Conservation (phyloP, 2,888 invertebrate genomes). For the Drosophila infuscata region DNA sequence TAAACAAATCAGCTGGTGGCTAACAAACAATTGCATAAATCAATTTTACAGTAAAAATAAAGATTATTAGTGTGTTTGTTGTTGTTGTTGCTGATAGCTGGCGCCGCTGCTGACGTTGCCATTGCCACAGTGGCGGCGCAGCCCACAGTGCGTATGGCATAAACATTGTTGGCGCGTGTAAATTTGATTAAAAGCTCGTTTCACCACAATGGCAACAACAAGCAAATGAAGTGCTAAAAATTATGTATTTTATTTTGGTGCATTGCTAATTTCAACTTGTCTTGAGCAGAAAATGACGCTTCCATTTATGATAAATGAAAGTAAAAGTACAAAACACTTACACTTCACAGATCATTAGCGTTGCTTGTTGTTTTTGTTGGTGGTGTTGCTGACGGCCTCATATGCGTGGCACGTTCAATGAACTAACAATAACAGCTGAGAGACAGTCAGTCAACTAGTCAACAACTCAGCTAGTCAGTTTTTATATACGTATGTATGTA, state of each 20-base stretch:
- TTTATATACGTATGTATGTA: not conserved
- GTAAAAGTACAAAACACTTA: conserved; percentile 75
- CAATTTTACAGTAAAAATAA: conserved; percentile 67
- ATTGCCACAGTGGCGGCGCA: conserved; percentile 24
- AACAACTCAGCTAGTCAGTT: conserved; percentile 29
- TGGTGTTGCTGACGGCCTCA: conserved; percentile 3
- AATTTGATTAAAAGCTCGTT: conserved; percentile 78
- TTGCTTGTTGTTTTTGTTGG: conserved; percentile 36
- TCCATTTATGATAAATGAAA: conserved; percentile 79
- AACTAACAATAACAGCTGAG: conserved; percentile 48
- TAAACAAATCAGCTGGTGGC: conserved; percentile 76
- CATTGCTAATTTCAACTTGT: conserved; percentile 70
- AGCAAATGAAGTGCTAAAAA: conserved; percentile 72
- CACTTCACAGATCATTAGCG: conserved; percentile 79
- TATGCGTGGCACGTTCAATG: conserved; percentile 71
- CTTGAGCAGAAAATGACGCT: conserved; percentile 63
- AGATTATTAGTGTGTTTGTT: not conserved
- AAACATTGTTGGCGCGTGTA: conserved; percentile 65
- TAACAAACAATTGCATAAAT: conserved; percentile 79
- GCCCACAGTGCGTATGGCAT: conserved; percentile 72
- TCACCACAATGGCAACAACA: conserved; percentile 50
- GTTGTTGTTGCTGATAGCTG: conserved; percentile 12
- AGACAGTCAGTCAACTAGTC: conserved; percentile 30
- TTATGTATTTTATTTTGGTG: conserved; percentile 21
- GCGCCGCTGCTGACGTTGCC: conserved; percentile 18